Base-by-base conservation (phyloP, 2,797 vertebrate species). In the Aulostomus chinensis region DNA sequence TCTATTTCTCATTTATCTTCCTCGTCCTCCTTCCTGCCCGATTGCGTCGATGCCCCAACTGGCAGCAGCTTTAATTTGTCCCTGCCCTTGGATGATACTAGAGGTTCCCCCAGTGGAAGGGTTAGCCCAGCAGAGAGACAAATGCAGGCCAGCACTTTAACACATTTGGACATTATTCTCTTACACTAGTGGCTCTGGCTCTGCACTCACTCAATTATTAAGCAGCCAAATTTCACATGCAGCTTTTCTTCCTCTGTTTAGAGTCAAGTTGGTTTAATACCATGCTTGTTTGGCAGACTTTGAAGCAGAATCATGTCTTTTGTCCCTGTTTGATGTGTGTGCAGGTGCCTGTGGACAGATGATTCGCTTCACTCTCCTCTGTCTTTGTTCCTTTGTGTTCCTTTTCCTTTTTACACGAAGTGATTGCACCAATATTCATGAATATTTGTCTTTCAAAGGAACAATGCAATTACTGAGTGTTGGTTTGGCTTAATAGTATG, bases 331-430 rank as follows among this genome's bases (percentile, higher is more conserved):
- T 85, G 69, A 85, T 84, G 75, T 82, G 55, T 15, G 2, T 51
- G 46, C 56, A 53, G 63, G 41, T 21, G 75, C 73, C 84, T 81
- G 71, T 81, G 66, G 83, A 83, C 76, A 81, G 69, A 76, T 62
- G 55, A 78, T 82, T 78, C 2, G 31, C 55, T 80, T 74, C 42
- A 38, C 69, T 69, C 52, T 42, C 26, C 47, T 9, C 31, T 14
- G 32, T 49, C 73, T 83, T 78, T 83, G 66, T 83, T 78, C 64
- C 41, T 70, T 59, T 46, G 37, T 72, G 40, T 66, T 81, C 25
- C 47, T 65, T 80, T 76, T 61, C 2, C 9, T 25, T 39, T 54
- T 76, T 54, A 33, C 60, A 22, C 37, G 30, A 54, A 47, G 30
- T 43, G 29, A 55, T 63, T 69, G 58, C 29, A 54, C 38, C 33